These are phyloP conservation scores for Latheticus oryzae DNA, from an alignment of 2,888 invertebrate species.

Conservation along the genomic window DNA sequence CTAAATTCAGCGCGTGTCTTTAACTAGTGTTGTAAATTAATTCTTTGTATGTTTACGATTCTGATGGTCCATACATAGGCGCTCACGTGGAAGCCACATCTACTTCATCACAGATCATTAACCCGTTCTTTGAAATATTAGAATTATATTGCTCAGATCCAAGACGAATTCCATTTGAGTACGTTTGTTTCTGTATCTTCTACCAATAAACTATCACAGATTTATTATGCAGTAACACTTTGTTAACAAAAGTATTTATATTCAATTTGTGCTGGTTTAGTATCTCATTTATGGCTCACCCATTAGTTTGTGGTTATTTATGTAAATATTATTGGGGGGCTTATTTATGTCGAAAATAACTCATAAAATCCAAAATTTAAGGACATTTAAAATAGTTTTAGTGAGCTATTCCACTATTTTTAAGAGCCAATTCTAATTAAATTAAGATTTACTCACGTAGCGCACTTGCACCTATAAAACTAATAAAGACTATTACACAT, in stretches of 20 bases:
- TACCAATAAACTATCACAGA: conserved; percentile 4
- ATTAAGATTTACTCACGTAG: conserved; percentile 33
- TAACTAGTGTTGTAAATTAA: conserved; percentile 49
- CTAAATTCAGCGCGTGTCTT: conserved; percentile 49
- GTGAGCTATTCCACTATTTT: conserved; percentile 30
- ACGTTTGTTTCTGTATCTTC: conserved; percentile 10
- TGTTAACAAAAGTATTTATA: conserved; percentile 36
- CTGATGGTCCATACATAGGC: conserved; percentile 50
- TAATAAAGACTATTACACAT: conserved; percentile 6
- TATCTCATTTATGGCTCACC: conserved; percentile 29
- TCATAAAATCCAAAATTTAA: conserved; percentile 37
- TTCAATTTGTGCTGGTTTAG: conserved; percentile 33
- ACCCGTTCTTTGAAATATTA: conserved; percentile 33
- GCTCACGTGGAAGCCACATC: conserved; percentile 48
- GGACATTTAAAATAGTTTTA: conserved; percentile 40
- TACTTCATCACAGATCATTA: conserved; percentile 28
- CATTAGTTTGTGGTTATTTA: conserved; percentile 41
- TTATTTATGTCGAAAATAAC: conserved; percentile 38
- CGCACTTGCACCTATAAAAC: conserved; percentile 27
- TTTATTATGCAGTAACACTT: conserved; percentile 22
- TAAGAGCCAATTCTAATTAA: conserved; percentile 34
- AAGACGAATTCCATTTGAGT: conserved; percentile 3
- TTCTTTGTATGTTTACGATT: conserved; percentile 49
- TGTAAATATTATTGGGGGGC: conserved; percentile 36
- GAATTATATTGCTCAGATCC: conserved; percentile 13